Conservation (phyloP, 2,888 invertebrate species). For the Cataglyphis livida region DNA sequence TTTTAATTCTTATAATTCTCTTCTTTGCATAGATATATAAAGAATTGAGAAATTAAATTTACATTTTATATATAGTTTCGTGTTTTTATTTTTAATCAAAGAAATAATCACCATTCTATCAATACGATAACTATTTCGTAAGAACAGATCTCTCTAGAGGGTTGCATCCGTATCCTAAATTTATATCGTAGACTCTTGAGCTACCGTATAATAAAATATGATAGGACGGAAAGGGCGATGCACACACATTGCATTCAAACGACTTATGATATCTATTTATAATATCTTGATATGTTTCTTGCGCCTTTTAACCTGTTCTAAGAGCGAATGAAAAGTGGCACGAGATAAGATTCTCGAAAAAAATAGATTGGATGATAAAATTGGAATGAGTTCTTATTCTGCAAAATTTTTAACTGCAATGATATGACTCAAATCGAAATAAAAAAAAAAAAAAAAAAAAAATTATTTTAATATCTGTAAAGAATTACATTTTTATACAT, state of each 20-base stretch:
- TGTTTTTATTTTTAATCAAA: slow-evolving; percentile 13
- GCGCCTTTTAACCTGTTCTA: not conserved
- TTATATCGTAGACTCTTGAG: slow-evolving; percentile 68
- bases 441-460: not conserved
- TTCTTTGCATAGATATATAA: not conserved
- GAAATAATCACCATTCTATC: slow-evolving; percentile 23
- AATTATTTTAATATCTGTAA: not conserved
- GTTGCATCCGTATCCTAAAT: slow-evolving; percentile 53
- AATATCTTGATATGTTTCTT: slow-evolving; percentile 27
- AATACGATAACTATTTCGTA: slow-evolving; percentile 4
- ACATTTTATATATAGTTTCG: not conserved
- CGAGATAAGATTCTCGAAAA: slow-evolving; percentile 9
- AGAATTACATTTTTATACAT: slow-evolving; percentile 9
- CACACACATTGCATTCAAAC: not conserved
- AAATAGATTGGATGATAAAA: slow-evolving; percentile 3
- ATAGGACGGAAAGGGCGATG: slow-evolving; percentile 62
- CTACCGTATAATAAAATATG: slow-evolving; percentile 57
- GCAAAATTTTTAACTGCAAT: slow-evolving; percentile 4
- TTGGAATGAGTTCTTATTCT: slow-evolving; percentile 6
- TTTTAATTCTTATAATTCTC: not conserved
- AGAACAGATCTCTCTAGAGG: slow-evolving; percentile 16
- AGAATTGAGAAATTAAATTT: not conserved
- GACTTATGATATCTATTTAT: not conserved
- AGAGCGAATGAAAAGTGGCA: slow-evolving; percentile 4
- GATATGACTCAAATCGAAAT: not conserved